Evolutionary conservation across 1,140 invertebrate species (phyloP).

Genomic region (Drosophila chauvacae): DNA sequence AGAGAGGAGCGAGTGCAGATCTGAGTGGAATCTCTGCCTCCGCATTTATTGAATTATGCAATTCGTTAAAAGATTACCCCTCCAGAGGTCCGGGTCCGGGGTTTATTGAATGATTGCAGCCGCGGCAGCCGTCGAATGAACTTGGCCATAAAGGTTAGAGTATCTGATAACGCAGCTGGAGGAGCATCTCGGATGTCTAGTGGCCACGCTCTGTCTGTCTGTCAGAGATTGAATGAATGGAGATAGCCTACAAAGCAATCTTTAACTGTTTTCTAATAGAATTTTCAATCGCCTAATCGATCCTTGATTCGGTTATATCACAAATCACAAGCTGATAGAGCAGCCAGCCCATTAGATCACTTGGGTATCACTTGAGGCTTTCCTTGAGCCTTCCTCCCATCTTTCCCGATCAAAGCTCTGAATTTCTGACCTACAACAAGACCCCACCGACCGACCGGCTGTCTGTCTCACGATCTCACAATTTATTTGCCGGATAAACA

Average conservation of each 20-base stretch:
- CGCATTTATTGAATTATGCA: slow-evolving; percentile 79
- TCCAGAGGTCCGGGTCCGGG: slow-evolving; percentile 19
- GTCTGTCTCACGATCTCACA: slow-evolving; percentile 16
- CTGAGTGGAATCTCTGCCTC: slow-evolving; percentile 10
- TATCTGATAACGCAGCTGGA: slow-evolving; percentile 20
- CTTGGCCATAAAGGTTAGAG: slow-evolving; percentile 43
- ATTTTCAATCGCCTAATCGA: slow-evolving; percentile 1
- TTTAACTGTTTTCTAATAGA: not conserved
- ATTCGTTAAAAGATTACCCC: slow-evolving; percentile 76
- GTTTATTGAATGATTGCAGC: slow-evolving; percentile 77
- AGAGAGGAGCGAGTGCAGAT: slow-evolving; percentile 1
- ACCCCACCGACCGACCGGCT: not conserved
- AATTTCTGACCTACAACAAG: slow-evolving; percentile 37
- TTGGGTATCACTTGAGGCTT: not conserved
- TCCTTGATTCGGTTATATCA: slow-evolving; percentile 13
- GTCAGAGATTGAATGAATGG: slow-evolving; percentile 18
- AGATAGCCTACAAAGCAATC: slow-evolving; percentile 4
- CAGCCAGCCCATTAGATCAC: not conserved
- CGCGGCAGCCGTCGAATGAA: slow-evolving; percentile 24
- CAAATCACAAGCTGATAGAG: slow-evolving; percentile 4
- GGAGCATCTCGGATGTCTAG: not conserved
- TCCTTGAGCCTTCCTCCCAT: no score
- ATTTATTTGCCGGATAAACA: slow-evolving; percentile 33
- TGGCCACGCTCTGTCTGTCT: not conserved
- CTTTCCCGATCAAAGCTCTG: slow-evolving; percentile 11